Conservation (phyloP, 2,113 vertebrate genomes). For the Poeciliopsis turrubarensis region DNA sequence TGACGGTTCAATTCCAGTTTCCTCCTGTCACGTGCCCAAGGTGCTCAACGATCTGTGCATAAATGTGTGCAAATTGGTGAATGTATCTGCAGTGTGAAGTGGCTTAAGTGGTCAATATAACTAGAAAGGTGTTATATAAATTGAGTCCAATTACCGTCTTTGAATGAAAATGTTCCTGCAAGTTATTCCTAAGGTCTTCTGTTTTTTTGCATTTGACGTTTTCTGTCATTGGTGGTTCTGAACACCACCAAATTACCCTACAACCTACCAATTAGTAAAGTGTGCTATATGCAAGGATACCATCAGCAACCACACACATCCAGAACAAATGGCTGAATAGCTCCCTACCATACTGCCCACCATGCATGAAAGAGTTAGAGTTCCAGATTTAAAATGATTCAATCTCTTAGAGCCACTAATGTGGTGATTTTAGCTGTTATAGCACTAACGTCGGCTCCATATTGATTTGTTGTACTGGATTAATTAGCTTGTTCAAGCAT, state of each 20-base stretch:
- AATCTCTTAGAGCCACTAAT: slow-evolving; percentile 37
- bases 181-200: not conserved
- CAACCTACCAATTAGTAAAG: not conserved
- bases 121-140: too few relatives aligned
- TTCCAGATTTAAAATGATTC: slow-evolving; percentile 36
- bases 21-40: too few relatives aligned
- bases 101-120: too few relatives aligned
- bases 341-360: not conserved
- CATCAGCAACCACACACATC: not conserved
- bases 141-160: too few relatives aligned
- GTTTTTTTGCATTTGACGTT: not conserved
- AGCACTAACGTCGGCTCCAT: slow-evolving; percentile 49
- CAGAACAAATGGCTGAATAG: not conserved
- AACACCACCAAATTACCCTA: not conserved
- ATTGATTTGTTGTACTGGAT: slow-evolving; percentile 63
- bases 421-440: slow-evolving; percentile 56
- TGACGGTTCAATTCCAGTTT: too few relatives aligned
- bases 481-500: slow-evolving; percentile 54
- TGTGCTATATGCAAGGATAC: not conserved
- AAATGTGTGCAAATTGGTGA: too few relatives aligned
- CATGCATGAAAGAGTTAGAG: slow-evolving; percentile 5
- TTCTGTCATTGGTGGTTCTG: not conserved
- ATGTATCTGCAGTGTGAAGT: too few relatives aligned
- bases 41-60: too few relatives aligned
- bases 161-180: not conserved